A percentile compares a stretch with the other conserved stretches of the same genome.
These are phyloP conservation scores for Agrochola litura DNA, from an alignment of 2,888 invertebrate genomes.

Conservation along the genomic window DNA sequence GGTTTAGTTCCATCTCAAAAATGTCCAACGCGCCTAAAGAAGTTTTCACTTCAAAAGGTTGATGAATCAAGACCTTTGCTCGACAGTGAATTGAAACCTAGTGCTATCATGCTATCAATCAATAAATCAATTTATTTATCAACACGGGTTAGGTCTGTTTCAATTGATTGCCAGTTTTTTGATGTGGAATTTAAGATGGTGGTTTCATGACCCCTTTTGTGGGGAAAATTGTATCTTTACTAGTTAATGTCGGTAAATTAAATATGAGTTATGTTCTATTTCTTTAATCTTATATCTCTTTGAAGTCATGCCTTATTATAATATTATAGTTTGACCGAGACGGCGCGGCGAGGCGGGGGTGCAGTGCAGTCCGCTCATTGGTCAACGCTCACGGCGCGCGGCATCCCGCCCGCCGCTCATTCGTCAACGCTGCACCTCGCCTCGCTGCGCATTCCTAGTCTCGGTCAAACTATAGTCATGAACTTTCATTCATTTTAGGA, in stretches of 20 bases:
- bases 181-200: not conserved
- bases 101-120: slow-evolving; percentile 57
- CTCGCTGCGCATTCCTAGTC: too few relatives aligned
- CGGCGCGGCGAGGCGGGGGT: too few relatives aligned
- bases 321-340: too few relatives aligned
- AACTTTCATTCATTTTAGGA: not conserved
- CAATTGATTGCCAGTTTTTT: slow-evolving; percentile 33
- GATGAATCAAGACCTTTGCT: slow-evolving; percentile 44
- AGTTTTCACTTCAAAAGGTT: too few relatives aligned
- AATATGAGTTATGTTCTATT: too few relatives aligned
- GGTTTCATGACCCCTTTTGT: not conserved
- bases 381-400: too few relatives aligned
- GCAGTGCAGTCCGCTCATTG: too few relatives aligned
- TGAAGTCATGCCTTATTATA: not conserved
- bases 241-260: not conserved
- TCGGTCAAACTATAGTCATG: not conserved
- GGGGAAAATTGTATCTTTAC: too few relatives aligned
- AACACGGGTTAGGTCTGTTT: slow-evolving; percentile 29
- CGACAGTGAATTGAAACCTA: slow-evolving; percentile 47
- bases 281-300: not conserved
- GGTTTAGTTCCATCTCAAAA: too few relatives aligned
- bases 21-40: too few relatives aligned
- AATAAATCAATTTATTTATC: slow-evolving; percentile 61
- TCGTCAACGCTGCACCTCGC: too few relatives aligned
- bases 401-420: too few relatives aligned